Evolutionary conservation across 35 echinoderm and acorn worm species (phyloP).

Genomic region (Patiria miniata): DNA sequence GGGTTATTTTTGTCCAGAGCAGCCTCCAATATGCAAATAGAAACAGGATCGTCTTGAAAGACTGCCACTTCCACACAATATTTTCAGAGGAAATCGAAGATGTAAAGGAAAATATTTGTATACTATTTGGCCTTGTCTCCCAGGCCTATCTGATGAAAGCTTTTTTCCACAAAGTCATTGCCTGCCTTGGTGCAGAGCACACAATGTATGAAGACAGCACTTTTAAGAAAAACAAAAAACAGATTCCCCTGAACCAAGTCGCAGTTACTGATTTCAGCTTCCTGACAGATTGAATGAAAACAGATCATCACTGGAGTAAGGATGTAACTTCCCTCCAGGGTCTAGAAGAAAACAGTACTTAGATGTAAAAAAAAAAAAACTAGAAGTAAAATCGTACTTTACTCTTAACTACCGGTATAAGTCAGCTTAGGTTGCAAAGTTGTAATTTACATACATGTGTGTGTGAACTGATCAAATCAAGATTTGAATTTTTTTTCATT

Average conservation of each 20-base stretch:
- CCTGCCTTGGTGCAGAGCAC: too few species aligned
- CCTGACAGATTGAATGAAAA: neutral
- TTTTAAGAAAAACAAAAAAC: too few species aligned
- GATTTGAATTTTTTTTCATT: too few species aligned
- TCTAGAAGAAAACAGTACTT: too few species aligned
- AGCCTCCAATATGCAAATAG: constrained; percentile 1
- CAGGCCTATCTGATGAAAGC: neutral
- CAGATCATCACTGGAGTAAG: neutral
- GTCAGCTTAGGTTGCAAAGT: too few species aligned
- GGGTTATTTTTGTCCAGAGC: neutral
- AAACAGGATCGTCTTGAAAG: constrained; percentile 18
- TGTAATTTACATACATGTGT: too few species aligned
- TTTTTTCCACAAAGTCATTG: neutral
- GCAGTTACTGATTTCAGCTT: neutral
- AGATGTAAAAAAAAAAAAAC: too few species aligned
- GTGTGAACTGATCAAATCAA: too few species aligned
- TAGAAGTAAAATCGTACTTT: too few species aligned
- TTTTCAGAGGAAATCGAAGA: neutral
- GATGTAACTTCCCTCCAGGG: neutral
- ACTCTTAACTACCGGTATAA: too few species aligned
- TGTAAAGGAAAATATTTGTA: constrained; percentile 7
- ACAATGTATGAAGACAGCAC: too few species aligned
- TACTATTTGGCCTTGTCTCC: constrained; percentile 1
- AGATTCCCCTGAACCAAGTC: too few species aligned
- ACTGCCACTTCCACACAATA: constrained; percentile 6